Base-by-base conservation (phyloP, 2,797 vertebrate genomes). In the Dromococcyx pavoninus region DNA sequence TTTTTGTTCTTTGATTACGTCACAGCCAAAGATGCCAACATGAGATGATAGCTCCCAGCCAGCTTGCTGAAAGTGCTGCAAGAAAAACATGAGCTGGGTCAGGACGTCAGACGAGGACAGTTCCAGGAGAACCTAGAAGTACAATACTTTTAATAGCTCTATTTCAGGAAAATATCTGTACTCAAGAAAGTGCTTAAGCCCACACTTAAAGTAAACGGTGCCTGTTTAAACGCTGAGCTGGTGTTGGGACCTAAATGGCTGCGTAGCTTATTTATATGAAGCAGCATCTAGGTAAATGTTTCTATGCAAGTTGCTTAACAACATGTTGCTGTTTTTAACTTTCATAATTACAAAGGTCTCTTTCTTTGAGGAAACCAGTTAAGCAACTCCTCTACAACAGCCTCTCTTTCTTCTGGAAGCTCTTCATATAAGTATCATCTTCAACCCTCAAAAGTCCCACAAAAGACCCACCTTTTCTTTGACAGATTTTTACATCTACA, bases 1-100 rank as follows among this genome's bases (percentile, higher is more conserved):
- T 95, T 87, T 46, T 74, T 89, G 87, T 37, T 83, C 93, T 91
- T 54, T 50, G 58, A 62, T 93, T 66, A 30, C 41, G 7, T 95
- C 81, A 91, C 88, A 46, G 60, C 65, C 74, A 73, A 54, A 96
- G 94, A 97, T 91, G 96, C 97, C 96, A 97, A 93, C 21, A 44
- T 89, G 96, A 96, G 91, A 92, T 57, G 85, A 76, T 56, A 41
- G 46, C 30, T 91, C 93, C 90, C 78, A 91, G 65, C 77, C 70
- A 86, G 87, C 74, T 86, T 83, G 24, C 88, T 81, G 92, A 93
- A 96, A 88, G 61, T 30, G 23, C 70, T 87, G 64, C 94, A 66
- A 85, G 91, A 76, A 92, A 92, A 94, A 11, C 39, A 11, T 7
- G 66, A 37, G 41, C 19, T 30, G 75, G 94, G 94, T 95, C 95